Evolutionary conservation across 2,113 vertebrate genomes (phyloP).

Genomic region (Genyomyrus donnyi): DNA sequence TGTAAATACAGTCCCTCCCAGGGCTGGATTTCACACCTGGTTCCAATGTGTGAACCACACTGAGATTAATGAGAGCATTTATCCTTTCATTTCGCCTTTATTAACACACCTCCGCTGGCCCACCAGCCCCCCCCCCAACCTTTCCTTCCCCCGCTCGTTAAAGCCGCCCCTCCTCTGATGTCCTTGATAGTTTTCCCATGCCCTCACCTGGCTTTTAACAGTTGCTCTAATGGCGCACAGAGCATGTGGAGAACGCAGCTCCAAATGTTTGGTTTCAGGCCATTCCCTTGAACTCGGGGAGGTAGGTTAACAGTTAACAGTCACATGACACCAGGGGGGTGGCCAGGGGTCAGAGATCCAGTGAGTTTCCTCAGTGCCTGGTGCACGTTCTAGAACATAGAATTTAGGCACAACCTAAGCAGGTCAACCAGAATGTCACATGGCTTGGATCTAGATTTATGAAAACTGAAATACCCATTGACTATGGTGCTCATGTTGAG

Average conservation of each 20-base stretch:
- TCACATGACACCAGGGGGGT: background rate
- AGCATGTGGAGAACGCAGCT: constrained; percentile 1
- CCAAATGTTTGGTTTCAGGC: constrained; percentile 27
- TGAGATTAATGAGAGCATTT: constrained; percentile 38
- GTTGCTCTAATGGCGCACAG: constrained; percentile 15
- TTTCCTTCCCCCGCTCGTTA: constrained; percentile 23
- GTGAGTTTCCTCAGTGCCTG: background rate
- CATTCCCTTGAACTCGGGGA: constrained; percentile 15
- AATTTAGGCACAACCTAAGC: background rate
- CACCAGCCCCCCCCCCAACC: background rate
- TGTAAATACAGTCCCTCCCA: constrained; percentile 40
- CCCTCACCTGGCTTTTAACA: constrained; percentile 24
- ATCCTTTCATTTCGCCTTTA: constrained; percentile 34
- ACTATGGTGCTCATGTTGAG: background rate
- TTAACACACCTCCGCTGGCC: constrained; percentile 25
- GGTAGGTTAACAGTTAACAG: constrained; percentile 15
- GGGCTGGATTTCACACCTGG: constrained; percentile 43
- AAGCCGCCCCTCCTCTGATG: constrained; percentile 18
- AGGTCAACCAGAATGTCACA: background rate
- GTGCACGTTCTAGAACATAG: background rate
- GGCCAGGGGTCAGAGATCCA: constrained; percentile 3
- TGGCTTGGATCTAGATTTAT: background rate
- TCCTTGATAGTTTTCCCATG: constrained; percentile 33
- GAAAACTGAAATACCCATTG: background rate
- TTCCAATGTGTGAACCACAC: constrained; percentile 47